Conservation (phyloP, 2,888 invertebrate genomes). For the Erynnis tages region DNA sequence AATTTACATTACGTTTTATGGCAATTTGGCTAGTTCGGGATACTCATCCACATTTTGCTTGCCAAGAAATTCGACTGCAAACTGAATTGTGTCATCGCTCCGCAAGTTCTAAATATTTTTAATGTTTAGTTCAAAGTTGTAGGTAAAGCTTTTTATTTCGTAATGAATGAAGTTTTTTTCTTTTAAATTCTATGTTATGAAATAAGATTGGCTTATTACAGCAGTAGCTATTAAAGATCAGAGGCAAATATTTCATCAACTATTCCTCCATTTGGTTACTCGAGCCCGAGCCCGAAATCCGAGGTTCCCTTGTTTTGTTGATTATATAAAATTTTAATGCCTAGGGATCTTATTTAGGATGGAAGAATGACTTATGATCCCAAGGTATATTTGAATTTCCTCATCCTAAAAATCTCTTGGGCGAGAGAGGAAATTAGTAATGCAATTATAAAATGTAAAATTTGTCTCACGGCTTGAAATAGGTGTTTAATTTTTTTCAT, state of each 20-base stretch:
- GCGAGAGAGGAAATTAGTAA: background rate
- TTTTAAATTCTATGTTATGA: no score
- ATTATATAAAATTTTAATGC: slow-evolving; percentile 42
- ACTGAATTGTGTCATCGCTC: background rate
- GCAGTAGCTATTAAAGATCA: no score
- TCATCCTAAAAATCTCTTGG: background rate
- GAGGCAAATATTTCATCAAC: no score
- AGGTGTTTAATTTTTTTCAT: no score
- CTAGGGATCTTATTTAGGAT: slow-evolving; percentile 32
- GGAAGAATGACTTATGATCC: slow-evolving; percentile 39
- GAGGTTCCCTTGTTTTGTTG: background rate
- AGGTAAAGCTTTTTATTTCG: no score
- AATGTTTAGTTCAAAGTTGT: no score
- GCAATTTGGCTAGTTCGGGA: slow-evolving; percentile 50
- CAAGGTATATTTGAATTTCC: slow-evolving; percentile 29
- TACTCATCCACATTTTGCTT: slow-evolving; percentile 47
- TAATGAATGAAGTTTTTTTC: no score
- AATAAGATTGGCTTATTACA: no score
- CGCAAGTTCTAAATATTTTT: no score
- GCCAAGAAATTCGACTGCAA: slow-evolving; percentile 53
- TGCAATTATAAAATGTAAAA: no score
- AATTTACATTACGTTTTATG: slow-evolving; percentile 64
- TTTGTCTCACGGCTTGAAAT: no score
- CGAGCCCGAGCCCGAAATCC: background rate
- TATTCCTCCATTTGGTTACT: background rate